Base-by-base conservation (phyloP, 2,888 invertebrate genomes). In the Therioaphis trifolii region DNA sequence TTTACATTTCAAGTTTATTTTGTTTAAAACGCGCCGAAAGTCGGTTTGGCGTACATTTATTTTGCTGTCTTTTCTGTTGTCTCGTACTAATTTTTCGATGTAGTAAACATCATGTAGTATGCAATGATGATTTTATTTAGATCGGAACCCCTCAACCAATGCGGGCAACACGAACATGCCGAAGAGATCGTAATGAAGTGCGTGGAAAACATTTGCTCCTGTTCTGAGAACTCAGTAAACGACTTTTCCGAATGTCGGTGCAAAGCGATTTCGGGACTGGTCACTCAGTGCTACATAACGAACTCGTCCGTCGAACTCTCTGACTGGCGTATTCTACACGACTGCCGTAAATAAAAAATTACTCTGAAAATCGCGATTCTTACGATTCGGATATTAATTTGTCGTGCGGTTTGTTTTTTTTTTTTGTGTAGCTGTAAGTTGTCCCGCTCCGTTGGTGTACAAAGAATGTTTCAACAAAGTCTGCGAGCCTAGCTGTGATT, bases 401-500 rank as follows among this genome's bases (percentile, higher is more conserved):
- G 9, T 69, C n/a, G n/a, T n/a, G n/a, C n/a, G n/a, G n/a, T 12
- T 40, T 0, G 11, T 24, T n/a, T n/a, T 76, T 49, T 52, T 84
- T 55, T 76, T 82, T 85, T 85, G 87, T 88, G 2, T 87, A 93
- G 94, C 93, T 85, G 92, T 92, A 3, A 89, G 90, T 9, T 96
- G 96, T 87, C 92, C 93, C 0, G 88, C 93, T 0, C 94, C 95
- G 0, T 90, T 95, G 71, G 92, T 95, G n/a, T 94, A 94, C 88
- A 92, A 93, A 86, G 95, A 95, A 88, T 96, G 96, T 88, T 95
- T 93, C 89, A 92, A 93, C 86, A 91, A 92, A 84, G 91, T 88
- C 84, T 96, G 96, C 89, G 95, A 95, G 88, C 92, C 93, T 1
- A 92, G 93, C 0, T 97, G 97, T 88, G 90, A 92, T 68, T 91